phyloP scores from a whole-genome alignment of 2,797 vertebrate genomes.

The Valencia hispanica region DNA sequence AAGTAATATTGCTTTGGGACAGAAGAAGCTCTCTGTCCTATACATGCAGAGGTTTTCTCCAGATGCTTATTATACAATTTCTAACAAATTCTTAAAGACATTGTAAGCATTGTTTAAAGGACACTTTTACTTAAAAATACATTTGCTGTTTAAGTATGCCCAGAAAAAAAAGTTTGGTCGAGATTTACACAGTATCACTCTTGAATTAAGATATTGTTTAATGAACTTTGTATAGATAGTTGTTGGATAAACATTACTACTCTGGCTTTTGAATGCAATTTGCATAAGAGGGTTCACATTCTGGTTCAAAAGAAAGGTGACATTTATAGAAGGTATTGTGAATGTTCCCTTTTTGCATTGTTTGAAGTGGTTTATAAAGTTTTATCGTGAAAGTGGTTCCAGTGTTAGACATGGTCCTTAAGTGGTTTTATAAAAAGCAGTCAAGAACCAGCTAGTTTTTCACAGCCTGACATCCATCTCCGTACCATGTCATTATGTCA shows the following conservation, averaged over 20 bases:
- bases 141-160: not conserved
- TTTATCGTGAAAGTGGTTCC: not conserved
- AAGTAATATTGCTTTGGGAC: not conserved
- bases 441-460: not conserved
- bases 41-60: not conserved
- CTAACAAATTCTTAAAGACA: not conserved
- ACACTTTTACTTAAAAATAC: not conserved
- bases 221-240: not conserved
- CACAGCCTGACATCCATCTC: not conserved
- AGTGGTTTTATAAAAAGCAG: slow-evolving; percentile 4
- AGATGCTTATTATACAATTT: not conserved
- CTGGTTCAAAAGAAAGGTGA: not conserved
- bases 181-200: not conserved
- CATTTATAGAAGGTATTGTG: not conserved
- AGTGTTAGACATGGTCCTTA: not conserved
- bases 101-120: not conserved
- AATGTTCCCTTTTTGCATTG: not conserved
- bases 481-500: not conserved
- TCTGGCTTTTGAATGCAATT: not conserved
- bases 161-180: not conserved
- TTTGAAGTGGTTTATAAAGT: not conserved
- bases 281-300: not conserved
- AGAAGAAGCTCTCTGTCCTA: not conserved
- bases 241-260: not conserved
- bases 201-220: not conserved